These are phyloP conservation scores for Eupsilia transversa DNA, from an alignment of 2,888 invertebrate species.

Conservation along the genomic window DNA sequence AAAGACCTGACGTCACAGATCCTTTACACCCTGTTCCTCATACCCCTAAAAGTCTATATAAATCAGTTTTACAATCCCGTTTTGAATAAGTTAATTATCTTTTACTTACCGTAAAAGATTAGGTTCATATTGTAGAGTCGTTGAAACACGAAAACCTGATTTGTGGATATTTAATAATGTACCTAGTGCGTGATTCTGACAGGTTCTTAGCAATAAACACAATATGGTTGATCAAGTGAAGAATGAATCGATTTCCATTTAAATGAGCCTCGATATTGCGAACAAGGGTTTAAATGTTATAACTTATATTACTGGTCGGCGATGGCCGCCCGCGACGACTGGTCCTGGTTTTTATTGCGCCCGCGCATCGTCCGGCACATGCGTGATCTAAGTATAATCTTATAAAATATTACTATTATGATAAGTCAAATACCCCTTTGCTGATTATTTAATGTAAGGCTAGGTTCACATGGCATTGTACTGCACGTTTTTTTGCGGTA, in stretches of 20 bases:
- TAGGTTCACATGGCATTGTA: too few species aligned
- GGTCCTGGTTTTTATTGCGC: conserved; percentile 62
- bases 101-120: background rate
- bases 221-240: conserved; percentile 7
- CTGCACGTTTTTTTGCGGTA: too few species aligned
- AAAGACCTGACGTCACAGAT: too few species aligned
- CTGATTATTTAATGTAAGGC: background rate
- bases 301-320: conserved; percentile 39
- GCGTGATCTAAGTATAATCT: conserved; percentile 10
- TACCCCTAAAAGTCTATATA: too few species aligned
- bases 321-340: conserved; percentile 35
- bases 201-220: background rate
- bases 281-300: conserved; percentile 37
- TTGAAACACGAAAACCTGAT: background rate
- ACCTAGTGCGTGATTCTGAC: too few species aligned
- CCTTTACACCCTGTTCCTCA: too few species aligned
- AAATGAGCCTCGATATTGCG: conserved; percentile 11
- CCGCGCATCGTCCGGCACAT: conserved; percentile 22
- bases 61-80: background rate
- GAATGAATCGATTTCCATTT: conserved; percentile 13
- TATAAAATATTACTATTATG: background rate
- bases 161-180: background rate
- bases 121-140: too few species aligned
- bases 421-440: background rate
- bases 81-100: background rate